A percentile compares a stretch with the other conserved stretches of the same genome.
Conservation (phyloP, 1,140 invertebrate genomes). For the Ectropis grisescens region DNA sequence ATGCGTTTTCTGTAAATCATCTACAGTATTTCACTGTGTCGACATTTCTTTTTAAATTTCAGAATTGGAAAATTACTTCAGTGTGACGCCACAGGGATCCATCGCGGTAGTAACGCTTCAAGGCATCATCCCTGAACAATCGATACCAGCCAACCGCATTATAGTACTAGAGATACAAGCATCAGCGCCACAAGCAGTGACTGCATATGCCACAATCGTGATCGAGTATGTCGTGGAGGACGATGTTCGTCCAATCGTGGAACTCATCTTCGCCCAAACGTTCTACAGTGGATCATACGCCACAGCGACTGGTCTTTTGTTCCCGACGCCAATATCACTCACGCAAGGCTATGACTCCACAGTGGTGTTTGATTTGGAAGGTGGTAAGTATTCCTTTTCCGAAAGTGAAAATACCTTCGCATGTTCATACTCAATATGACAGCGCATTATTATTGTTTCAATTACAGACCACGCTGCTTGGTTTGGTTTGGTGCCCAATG, state of each 20-base stretch:
- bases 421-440: constrained; percentile 8
- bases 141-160: constrained; percentile 14
- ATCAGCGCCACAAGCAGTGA: constrained; percentile 8
- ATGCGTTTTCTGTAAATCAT: too few relatives aligned
- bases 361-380: constrained; percentile 27
- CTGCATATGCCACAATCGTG: constrained; percentile 17
- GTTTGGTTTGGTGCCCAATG: too few relatives aligned
- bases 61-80: constrained; percentile 14
- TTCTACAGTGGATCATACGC: constrained; percentile 28
- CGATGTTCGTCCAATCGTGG: not conserved
- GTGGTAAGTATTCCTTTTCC: constrained; percentile 21
- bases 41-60: constrained; percentile 8
- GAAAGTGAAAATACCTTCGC: constrained; percentile 8
- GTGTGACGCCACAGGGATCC: constrained; percentile 1
- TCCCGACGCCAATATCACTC: constrained; percentile 21
- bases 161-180: constrained; percentile 22
- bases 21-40: too few relatives aligned
- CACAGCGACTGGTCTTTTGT: constrained; percentile 16
- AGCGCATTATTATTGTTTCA: too few relatives aligned
- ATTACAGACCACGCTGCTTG: too few relatives aligned
- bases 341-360: constrained; percentile 24
- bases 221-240: constrained; percentile 7
- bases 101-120: constrained; percentile 7
- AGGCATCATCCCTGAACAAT: constrained; percentile 12
- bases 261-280: constrained; percentile 19